Conservation (phyloP, 2,888 invertebrate species). For the Allacma fusca region DNA sequence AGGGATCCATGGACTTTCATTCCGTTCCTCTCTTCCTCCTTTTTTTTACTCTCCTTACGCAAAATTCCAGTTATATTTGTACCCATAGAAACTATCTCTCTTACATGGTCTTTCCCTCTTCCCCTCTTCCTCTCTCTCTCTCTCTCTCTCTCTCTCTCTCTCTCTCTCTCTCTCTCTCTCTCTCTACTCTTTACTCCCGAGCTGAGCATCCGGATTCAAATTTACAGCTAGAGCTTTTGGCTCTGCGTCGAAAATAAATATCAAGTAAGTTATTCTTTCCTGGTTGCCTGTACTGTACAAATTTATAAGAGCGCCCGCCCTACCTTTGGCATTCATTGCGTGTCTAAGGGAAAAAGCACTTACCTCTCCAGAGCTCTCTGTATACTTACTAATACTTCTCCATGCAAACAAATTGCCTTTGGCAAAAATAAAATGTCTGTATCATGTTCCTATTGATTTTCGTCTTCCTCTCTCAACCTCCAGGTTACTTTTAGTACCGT, state of each 20-base stretch:
- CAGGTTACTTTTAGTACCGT: too few species aligned
- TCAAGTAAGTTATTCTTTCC: constrained; percentile 12
- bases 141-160: too few species aligned
- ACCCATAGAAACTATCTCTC: too few species aligned
- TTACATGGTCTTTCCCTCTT: too few species aligned
- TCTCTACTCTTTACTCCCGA: not conserved
- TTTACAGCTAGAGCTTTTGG: constrained; percentile 6
- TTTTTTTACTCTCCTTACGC: not conserved
- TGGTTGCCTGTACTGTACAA: not conserved
- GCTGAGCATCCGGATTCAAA: constrained; percentile 5
- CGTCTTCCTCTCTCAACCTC: too few species aligned
- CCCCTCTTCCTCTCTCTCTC: too few species aligned
- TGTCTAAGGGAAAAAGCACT: constrained; percentile 10
- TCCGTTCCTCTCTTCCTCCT: not conserved
- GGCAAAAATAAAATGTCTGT: not conserved
- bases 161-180: constrained; percentile 1
- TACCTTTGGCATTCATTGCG: constrained; percentile 16
- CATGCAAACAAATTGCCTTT: constrained; percentile 9
- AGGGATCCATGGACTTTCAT: not conserved
- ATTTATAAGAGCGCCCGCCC: not conserved
- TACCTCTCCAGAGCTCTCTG: not conserved
- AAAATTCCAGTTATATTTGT: not conserved
- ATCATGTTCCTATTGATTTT: not conserved
- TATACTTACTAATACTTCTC: not conserved
- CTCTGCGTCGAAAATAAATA: not conserved